phyloP scores from a whole-genome alignment of 2,888 invertebrate species.

The Dusona sp. region DNA sequence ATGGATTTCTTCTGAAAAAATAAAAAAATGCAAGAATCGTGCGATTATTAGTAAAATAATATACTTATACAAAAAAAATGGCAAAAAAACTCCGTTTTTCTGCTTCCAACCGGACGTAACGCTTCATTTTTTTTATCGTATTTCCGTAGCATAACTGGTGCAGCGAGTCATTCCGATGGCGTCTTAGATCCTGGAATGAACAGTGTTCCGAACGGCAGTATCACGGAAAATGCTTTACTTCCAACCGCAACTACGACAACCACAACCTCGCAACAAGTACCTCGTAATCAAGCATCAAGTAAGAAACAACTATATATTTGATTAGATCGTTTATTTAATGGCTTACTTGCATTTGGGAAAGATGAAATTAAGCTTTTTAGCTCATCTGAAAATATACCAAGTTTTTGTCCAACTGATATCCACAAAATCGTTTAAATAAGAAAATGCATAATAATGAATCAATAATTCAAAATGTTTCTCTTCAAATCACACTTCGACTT shows the following conservation, averaged over 20 bases:
- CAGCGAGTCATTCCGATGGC: slow-evolving; percentile 70
- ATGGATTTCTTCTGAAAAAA: no score
- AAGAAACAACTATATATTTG: slow-evolving; percentile 40
- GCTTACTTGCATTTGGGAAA: neutral
- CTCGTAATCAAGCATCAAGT: slow-evolving; percentile 76
- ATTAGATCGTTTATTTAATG: neutral
- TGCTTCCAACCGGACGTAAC: slow-evolving; percentile 40
- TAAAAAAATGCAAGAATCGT: no score
- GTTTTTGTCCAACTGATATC: neutral
- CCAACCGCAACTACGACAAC: slow-evolving; percentile 73
- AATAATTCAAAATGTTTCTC: neutral
- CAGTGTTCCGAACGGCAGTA: slow-evolving; percentile 71
- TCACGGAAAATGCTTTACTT: slow-evolving; percentile 72
- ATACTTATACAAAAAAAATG: neutral
- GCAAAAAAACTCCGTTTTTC: slow-evolving; percentile 46
- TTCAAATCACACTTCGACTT: neutral
- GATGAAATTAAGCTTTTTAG: neutral
- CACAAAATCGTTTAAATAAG: neutral
- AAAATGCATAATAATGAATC: neutral
- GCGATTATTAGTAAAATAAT: no score
- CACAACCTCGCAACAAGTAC: slow-evolving; percentile 74
- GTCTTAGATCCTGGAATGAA: slow-evolving; percentile 71
- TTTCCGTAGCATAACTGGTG: slow-evolving; percentile 76
- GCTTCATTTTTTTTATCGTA: slow-evolving; percentile 50
- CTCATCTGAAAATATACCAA: neutral